These are phyloP conservation scores for Aplysia californica DNA, from an alignment of 1,140 invertebrate species.

Conservation along the genomic window DNA sequence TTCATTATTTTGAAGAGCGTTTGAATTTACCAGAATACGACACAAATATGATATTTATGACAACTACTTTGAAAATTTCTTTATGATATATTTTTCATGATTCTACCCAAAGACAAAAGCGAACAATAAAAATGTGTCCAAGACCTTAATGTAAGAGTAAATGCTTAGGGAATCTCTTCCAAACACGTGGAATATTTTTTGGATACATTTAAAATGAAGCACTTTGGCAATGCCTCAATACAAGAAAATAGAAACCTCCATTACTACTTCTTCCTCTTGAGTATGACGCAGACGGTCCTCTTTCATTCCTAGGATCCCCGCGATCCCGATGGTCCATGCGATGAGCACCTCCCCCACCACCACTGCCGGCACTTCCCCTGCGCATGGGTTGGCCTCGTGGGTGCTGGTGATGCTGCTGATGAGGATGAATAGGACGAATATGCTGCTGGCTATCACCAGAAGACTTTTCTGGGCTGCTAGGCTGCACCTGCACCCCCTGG, in stretches of 20 bases:
- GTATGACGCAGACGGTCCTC: slow-evolving; percentile 33
- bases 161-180: background rate
- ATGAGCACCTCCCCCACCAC: slow-evolving; percentile 29
- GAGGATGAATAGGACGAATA: background rate
- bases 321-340: slow-evolving; percentile 16
- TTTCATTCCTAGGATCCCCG: too few relatives aligned
- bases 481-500: slow-evolving; percentile 77
- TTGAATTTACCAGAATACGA: too few relatives aligned
- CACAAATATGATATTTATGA: too few relatives aligned
- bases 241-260: slow-evolving; percentile 21
- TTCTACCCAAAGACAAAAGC: background rate
- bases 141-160: background rate
- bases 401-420: slow-evolving; percentile 53
- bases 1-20: too few relatives aligned
- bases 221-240: too few relatives aligned
- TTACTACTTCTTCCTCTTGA: slow-evolving; percentile 44
- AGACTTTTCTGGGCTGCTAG: slow-evolving; percentile 31
- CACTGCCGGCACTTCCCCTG: slow-evolving; percentile 57
- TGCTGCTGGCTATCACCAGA: slow-evolving; percentile 28
- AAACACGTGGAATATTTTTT: background rate
- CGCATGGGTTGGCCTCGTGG: slow-evolving; percentile 25
- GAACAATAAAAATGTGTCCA: background rate
- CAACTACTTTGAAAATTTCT: too few relatives aligned
- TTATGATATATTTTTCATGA: background rate
- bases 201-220: too few relatives aligned